Base-by-base conservation (phyloP, 2,113 vertebrate genomes). In the Mola mola region DNA sequence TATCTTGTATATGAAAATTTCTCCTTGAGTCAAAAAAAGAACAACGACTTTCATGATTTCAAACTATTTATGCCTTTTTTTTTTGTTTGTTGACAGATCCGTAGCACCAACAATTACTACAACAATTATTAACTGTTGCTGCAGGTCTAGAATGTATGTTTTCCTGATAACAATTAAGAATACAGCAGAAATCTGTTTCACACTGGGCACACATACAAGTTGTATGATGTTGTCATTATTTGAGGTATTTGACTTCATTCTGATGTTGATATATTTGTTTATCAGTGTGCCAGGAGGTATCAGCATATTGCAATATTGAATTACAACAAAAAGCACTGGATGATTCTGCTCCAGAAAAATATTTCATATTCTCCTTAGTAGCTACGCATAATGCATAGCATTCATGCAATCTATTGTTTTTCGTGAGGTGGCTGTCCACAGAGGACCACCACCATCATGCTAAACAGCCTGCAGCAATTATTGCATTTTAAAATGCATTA, bases 311-410 rank as follows among this genome's bases (percentile, higher is more conserved):
- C 67, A 67, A 50, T 53, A 64, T 40, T 73, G 50, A 24, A 56
- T 16, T 11, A 69, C 76, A 59, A 76, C 76, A 65, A 66, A 33
- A 33, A 44, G 49, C 40, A 78, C 58, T 55, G 55, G 33, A 42
- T 78, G 67, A 58, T 66, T 78, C 66, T 75, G 65, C 52, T 50
- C 21, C 50, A 49, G 20, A 53, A 66, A 63, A 75, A 68, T 58
- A 46, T 4, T 64, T 40, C 48, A 73, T 72, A 69, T 72, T 81
- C 61, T 75, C 61, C 31, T 55, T 38, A 62, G 69, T 63, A 67
- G 60, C 51, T 44, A 44, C 43, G 83, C 62, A 61, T 24, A 80
- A 76, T 82, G 44, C 58, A 76, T 56, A 78, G 64, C 53, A 78
- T n/a, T 75, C 64, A 60, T 71, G 67, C 42, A 37, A 51, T 55